Conservation (phyloP, 2,113 vertebrate genomes). For the Chlamydotis undulata region DNA sequence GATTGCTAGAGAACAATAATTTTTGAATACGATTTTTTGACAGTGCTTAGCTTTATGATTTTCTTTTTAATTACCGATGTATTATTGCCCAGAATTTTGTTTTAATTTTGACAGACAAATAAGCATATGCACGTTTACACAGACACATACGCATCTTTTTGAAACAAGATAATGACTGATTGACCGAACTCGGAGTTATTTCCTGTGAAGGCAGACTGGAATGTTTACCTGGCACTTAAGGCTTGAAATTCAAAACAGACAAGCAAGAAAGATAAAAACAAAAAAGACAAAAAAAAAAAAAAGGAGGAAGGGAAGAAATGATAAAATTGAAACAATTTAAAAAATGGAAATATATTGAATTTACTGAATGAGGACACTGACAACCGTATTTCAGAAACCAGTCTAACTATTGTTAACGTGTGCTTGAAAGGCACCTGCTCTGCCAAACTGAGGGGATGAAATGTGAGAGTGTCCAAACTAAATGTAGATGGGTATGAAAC, state of each 20-base stretch:
- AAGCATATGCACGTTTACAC: slow-evolving; percentile 48
- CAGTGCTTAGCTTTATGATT: slow-evolving; percentile 21
- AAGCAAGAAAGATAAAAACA: slow-evolving; percentile 42
- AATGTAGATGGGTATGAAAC: slow-evolving; percentile 39
- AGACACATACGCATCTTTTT: slow-evolving; percentile 26
- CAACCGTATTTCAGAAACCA: slow-evolving; percentile 34
- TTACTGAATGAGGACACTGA: background rate
- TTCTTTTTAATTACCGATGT: background rate
- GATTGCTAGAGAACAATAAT: slow-evolving; percentile 16
- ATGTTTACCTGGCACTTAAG: slow-evolving; percentile 64
- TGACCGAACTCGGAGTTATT: slow-evolving; percentile 43
- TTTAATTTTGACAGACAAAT: slow-evolving; percentile 50
- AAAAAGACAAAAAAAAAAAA: background rate
- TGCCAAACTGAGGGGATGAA: slow-evolving; percentile 65
- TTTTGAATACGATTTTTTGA: slow-evolving; percentile 18
- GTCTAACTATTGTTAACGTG: background rate
- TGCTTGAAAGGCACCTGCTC: slow-evolving; percentile 54
- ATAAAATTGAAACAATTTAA: slow-evolving; percentile 14
- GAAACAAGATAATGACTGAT: slow-evolving; percentile 47
- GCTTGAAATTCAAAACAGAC: slow-evolving; percentile 61
- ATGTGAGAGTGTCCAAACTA: slow-evolving; percentile 10
- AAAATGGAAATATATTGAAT: slow-evolving; percentile 60
- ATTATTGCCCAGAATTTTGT: slow-evolving; percentile 63
- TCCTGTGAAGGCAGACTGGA: slow-evolving; percentile 58
- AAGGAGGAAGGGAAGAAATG: slow-evolving; percentile 36